Percentiles rank a stretch among this genome's conserved stretches.
Evolutionary conservation across 2,888 invertebrate genomes (phyloP).

Genomic region (Limnephilus auricula): DNA sequence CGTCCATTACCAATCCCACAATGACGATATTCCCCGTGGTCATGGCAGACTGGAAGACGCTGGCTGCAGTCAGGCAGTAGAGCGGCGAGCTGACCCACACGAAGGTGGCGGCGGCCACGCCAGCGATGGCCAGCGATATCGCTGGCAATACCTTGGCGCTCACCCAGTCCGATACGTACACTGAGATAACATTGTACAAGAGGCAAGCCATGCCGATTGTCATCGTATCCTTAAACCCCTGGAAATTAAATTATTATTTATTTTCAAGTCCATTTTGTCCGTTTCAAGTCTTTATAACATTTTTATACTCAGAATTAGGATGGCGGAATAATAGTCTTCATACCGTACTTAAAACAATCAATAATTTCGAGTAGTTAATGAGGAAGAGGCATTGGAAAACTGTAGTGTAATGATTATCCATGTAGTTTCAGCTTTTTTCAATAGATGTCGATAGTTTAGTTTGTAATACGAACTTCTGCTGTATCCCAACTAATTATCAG

Average conservation of each 20-base stretch:
- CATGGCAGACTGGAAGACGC: slow-evolving; percentile 73
- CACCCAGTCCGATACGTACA: slow-evolving; percentile 71
- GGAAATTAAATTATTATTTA: slow-evolving; percentile 22
- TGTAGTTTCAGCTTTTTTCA: too few relatives aligned
- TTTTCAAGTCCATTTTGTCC: too few relatives aligned
- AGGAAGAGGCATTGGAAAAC: too few relatives aligned
- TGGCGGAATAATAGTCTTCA: too few relatives aligned
- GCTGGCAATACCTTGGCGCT: slow-evolving; percentile 71
- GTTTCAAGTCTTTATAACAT: too few relatives aligned
- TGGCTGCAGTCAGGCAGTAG: slow-evolving; percentile 74
- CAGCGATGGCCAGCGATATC: slow-evolving; percentile 72
- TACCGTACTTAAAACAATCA: too few relatives aligned
- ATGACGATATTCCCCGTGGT: slow-evolving; percentile 74
- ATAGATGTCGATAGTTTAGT: too few relatives aligned
- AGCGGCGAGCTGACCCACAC: slow-evolving; percentile 73
- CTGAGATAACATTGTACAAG: slow-evolving; percentile 73
- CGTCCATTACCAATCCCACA: slow-evolving; percentile 71
- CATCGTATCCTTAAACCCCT: slow-evolving; percentile 74
- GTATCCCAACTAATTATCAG: too few relatives aligned
- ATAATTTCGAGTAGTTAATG: too few relatives aligned
- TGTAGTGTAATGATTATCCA: too few relatives aligned
- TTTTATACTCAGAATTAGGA: too few relatives aligned
- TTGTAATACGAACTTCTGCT: too few relatives aligned
- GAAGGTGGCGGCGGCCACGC: slow-evolving; percentile 72
- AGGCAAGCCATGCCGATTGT: slow-evolving; percentile 74